Evolutionary conservation across 2,888 invertebrate genomes (phyloP), one percentile per base, ranked within the genome.

Genomic region (Bimastos eiseni): DNA sequence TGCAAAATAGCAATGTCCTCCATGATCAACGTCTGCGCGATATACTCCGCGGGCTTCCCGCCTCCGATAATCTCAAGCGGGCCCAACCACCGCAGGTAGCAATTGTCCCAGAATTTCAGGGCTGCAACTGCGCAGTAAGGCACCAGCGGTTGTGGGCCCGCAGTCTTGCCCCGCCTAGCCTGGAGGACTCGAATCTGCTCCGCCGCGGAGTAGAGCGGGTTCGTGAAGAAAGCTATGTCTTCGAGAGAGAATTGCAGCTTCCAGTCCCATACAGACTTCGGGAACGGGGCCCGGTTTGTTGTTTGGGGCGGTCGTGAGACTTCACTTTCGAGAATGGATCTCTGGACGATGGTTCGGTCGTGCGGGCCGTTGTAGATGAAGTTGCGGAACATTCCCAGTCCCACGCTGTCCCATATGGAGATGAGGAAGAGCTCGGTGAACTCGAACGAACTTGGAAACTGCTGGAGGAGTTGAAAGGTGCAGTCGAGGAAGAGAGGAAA

Each of bases 401-500:
- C 97, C n/a, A 97, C 96, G 49, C 97, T 96, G 95, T 99, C 98
- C 98, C 98, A 98, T 41, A 99, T 94, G 0, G 98, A 97, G 0
- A 98, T 98, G 93, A 99, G 96, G 95, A 98, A 98, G 0, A 97
- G 97, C 95, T 98, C 98, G 38, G 98, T 97, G 96, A 97, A 98
- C 95, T 98, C 97, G 95, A 99, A 98, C 93, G 97, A 96, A 0
- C 97, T 96, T 0, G 98, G 98, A 95, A 97, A 98, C 95, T 98
- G 98, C 93, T 97, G 97, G 93, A 97, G 95, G 90, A 99, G 96
- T 96, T 99, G 99, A 97, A 98, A 98, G 90, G 97, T 97, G 95
- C 98, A 98, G 95, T 99, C 99, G 93, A 99, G 96, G 95, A 98
- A 98, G 90, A 99, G 96, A 89, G 98, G 96, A 95, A 98, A 97